These are phyloP conservation scores for Engystomops pustulosus DNA, from an alignment of 2,113 vertebrate genomes.

Conservation along the genomic window DNA sequence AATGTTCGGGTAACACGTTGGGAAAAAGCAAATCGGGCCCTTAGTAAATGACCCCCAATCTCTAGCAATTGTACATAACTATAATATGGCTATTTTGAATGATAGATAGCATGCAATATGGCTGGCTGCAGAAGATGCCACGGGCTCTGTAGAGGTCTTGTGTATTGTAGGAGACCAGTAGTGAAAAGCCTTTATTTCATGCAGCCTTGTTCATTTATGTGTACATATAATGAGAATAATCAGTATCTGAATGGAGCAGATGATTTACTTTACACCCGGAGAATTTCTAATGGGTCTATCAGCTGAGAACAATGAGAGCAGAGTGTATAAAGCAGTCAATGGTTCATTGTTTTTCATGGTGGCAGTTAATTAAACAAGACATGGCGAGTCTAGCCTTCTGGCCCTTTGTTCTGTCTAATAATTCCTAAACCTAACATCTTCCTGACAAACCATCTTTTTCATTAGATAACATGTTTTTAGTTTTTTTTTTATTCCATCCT, in stretches of 20 bases:
- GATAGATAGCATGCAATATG: too few species aligned
- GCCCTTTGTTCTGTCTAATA: conserved; percentile 52
- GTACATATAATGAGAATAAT: conserved; percentile 26
- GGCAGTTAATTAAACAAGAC: conserved; percentile 56
- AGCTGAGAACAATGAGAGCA: conserved; percentile 7
- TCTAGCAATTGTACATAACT: too few species aligned
- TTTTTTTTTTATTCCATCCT: conserved; percentile 11
- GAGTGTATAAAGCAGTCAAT: conserved; percentile 48
- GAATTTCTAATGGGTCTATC: conserved; percentile 21
- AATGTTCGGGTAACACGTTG: too few species aligned
- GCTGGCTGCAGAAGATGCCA: neutral
- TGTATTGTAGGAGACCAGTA: conserved; percentile 17
- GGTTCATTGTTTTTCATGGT: conserved; percentile 48
- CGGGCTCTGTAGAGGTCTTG: too few species aligned
- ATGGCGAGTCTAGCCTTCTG: conserved; percentile 37
- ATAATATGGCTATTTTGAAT: too few species aligned
- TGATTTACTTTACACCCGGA: conserved; percentile 4
- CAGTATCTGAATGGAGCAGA: conserved; percentile 27
- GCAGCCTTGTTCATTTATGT: conserved; percentile 12
- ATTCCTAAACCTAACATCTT: conserved; percentile 38
- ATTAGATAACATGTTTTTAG: conserved; percentile 38
- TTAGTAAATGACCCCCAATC: too few species aligned
- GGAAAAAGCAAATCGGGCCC: too few species aligned
- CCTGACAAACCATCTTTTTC: conserved; percentile 49
- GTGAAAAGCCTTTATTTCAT: neutral